Percentiles rank a stretch among this genome's conserved stretches.
phyloP scores from a whole-genome alignment of 2,113 vertebrate species.

The Conger conger region DNA sequence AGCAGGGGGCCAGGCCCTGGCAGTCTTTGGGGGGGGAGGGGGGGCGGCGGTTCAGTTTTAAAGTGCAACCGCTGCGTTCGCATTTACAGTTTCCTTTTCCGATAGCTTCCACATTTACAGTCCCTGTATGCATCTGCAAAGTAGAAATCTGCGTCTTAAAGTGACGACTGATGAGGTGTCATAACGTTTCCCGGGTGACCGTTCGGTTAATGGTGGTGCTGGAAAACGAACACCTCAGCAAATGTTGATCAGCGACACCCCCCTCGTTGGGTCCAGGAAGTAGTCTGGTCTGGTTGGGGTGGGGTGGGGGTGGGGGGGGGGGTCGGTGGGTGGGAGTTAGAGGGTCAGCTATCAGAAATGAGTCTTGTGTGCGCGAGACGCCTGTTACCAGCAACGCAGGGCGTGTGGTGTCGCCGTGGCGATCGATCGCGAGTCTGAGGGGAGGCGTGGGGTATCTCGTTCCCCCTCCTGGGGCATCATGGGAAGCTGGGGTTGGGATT shows the following conservation, averaged over 20 bases:
- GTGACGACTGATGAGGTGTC: slow-evolving; percentile 18
- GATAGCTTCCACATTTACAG: slow-evolving; percentile 7
- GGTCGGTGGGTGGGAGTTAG: neutral
- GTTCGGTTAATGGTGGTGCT: slow-evolving; percentile 27
- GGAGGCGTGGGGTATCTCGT: slow-evolving; percentile 34
- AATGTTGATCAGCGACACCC: slow-evolving; percentile 18
- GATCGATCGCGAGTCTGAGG: slow-evolving; percentile 35
- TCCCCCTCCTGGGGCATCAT: slow-evolving; percentile 17
- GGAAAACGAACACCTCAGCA: slow-evolving; percentile 11
- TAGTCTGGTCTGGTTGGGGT: neutral
- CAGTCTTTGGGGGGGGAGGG: slow-evolving; percentile 14
- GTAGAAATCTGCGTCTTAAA: slow-evolving; percentile 32
- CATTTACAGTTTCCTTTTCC: slow-evolving; percentile 27
- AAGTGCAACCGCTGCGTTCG: slow-evolving; percentile 15
- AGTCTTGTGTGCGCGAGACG: slow-evolving; percentile 15
- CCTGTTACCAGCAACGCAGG: slow-evolving; percentile 25
- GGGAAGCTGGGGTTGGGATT: neutral
- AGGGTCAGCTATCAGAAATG: slow-evolving; percentile 2
- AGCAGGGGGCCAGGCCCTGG: neutral
- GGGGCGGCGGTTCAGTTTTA: slow-evolving; percentile 10
- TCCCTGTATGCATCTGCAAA: neutral
- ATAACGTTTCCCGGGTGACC: slow-evolving; percentile 33
- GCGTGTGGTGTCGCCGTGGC: slow-evolving; percentile 19
- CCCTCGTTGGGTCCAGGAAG: neutral
- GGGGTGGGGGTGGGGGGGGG: neutral